Base-by-base conservation (phyloP, 2,888 invertebrate species). In the Phragmatobia fuliginosa region DNA sequence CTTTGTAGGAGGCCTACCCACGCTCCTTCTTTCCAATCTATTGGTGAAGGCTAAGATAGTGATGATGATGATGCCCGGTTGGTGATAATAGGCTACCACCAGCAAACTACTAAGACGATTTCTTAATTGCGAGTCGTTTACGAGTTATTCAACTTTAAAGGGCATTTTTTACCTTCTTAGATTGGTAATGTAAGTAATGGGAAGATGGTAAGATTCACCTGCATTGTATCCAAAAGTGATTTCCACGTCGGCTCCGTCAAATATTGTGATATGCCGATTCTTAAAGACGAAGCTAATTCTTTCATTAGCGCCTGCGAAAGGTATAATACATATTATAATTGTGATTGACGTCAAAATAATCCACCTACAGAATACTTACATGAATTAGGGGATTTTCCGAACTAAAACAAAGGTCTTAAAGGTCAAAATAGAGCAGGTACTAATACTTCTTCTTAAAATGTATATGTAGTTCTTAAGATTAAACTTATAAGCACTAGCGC, bases 231-330 rank as follows among this genome's bases (percentile, higher is more conserved):
- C 76, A 96, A 89, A 6, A 95, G 89, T 32, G 88, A 89, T 83
- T 96, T 96, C 96, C 96, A 96, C 25, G 90, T 89, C 2, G 92
- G 90, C 72, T 96, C 96, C 14, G 91, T 94, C 58, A 96, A 90
- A 80, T 96, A 96, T 77, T 95, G 95, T 36, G 94, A 92, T 87
- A 96, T 96, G 0, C 96, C 96, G 56, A 92, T 90, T 56, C 95
- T 92, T 56, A 96, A 87, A 0, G 96, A 96, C 8, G 95, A 93
- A 1, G 95, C 92, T 67, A 96, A 74, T 72, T 94, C 94, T 66
- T 89, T 91, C 87, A 91, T 88, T 3, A 94, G 81, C 7, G 91
- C 90, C 94, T 94, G 16, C 16, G 31, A 5, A 5, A 21, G 14
- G 28, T 16, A 56, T 14, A 28, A 28, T 14, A 56, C 4, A 56